These are phyloP conservation scores for Arvicanthis niloticus DNA, from an alignment of 2,113 vertebrate species.

Conservation along the genomic window DNA sequence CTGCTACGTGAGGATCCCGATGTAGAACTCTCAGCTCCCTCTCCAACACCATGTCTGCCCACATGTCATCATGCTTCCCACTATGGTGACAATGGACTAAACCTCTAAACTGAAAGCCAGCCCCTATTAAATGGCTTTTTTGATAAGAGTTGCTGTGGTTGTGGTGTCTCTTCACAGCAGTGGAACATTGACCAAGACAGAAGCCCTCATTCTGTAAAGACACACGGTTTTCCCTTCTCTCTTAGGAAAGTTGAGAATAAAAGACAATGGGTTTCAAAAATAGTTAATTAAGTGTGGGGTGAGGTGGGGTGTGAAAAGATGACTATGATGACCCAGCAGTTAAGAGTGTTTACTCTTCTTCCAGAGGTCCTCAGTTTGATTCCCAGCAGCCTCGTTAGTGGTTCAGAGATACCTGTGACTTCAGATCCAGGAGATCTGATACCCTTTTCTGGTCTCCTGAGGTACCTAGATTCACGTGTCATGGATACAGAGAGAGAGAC, in stretches of 20 bases:
- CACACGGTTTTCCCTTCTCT: not conserved
- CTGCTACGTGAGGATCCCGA: not conserved
- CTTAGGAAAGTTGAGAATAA: not conserved
- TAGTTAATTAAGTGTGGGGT: not conserved
- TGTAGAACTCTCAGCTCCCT: not conserved
- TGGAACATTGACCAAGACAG: not conserved
- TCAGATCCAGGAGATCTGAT: not conserved
- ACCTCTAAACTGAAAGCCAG: not conserved
- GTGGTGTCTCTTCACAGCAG: not conserved
- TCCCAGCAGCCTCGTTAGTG: no score
- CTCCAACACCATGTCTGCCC: not conserved
- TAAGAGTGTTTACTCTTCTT: not conserved
- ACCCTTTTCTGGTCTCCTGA: not conserved
- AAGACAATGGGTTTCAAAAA: slow-evolving; percentile 17
- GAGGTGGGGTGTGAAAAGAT: not conserved
- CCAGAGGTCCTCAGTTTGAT: not conserved
- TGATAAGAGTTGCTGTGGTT: not conserved
- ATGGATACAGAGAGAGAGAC: not conserved
- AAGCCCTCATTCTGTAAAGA: not conserved
- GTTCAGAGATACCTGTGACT: not conserved
- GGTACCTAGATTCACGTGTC: not conserved
- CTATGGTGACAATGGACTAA: not conserved
- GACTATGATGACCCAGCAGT: no score
- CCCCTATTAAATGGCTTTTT: not conserved
- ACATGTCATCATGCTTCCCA: not conserved